These are phyloP conservation scores for Myiotriccus ornatus DNA, from an alignment of 2,797 vertebrate genomes.

Conservation along the genomic window DNA sequence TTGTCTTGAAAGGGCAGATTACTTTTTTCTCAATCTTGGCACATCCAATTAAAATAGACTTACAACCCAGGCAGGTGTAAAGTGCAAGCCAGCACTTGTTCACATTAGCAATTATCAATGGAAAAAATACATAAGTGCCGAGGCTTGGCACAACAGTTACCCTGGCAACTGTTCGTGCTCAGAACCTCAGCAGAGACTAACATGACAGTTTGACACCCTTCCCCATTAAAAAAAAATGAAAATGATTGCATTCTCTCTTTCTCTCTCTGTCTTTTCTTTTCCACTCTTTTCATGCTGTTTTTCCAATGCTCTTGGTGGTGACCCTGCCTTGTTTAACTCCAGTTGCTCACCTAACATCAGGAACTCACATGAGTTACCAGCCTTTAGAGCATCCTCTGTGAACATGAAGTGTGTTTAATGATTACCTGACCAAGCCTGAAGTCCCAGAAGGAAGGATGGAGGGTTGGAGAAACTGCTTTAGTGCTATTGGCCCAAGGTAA, in stretches of 20 bases:
- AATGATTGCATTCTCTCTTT: conserved; percentile 20
- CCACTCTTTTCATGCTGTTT: not conserved
- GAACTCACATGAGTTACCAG: not conserved
- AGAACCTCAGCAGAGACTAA: conserved; percentile 55
- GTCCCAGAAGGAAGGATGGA: not conserved
- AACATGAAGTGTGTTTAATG: not conserved
- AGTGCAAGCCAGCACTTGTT: conserved; percentile 76
- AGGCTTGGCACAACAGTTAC: conserved; percentile 71
- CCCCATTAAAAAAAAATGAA: conserved; percentile 17
- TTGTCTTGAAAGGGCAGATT: conserved; percentile 76
- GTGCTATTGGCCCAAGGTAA: not conserved
- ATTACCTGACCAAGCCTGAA: not conserved
- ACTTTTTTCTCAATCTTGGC: conserved; percentile 76
- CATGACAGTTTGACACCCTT: conserved; percentile 73
- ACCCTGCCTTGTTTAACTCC: not conserved
- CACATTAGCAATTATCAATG: conserved; percentile 80
- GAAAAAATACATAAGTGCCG: conserved; percentile 69
- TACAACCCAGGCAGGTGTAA: conserved; percentile 76
- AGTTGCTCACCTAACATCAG: rapidly evolving
- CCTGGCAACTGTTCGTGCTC: conserved; percentile 67
- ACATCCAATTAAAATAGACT: conserved; percentile 80
- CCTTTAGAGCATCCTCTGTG: not conserved
- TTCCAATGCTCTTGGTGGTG: not conserved
- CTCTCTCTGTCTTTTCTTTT: not conserved
- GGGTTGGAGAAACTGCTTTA: not conserved